Conservation (phyloP, 2,113 vertebrate genomes). For the Sciurus niger region DNA sequence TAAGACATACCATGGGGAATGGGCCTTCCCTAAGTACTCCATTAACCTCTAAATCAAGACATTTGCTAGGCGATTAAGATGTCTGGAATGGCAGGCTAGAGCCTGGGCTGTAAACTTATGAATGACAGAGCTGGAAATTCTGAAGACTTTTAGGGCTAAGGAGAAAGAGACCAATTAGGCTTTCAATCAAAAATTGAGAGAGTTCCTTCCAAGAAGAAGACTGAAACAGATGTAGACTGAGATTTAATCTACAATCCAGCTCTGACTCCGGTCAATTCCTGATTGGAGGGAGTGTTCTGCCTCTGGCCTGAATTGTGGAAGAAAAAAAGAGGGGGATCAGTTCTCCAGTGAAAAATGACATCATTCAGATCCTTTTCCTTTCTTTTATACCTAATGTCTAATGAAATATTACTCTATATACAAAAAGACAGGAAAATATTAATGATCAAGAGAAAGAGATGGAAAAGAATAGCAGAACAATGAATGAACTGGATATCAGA, state of each 20-base stretch:
- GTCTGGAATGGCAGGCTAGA: neutral
- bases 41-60: slow-evolving; percentile 31
- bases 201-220: neutral
- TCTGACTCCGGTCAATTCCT: neutral
- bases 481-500: neutral
- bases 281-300: neutral
- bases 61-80: neutral
- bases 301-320: neutral
- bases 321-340: neutral
- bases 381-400: neutral
- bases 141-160: slow-evolving; percentile 2
- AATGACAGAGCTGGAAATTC: slow-evolving; percentile 53
- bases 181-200: neutral
- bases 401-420: neutral
- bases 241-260: neutral
- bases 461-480: slow-evolving; percentile 4
- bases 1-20: neutral
- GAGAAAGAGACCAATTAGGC: neutral
- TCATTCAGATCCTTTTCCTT: neutral
- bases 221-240: neutral
- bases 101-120: neutral
- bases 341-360: neutral
- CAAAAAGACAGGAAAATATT: slow-evolving; percentile 15
- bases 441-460: slow-evolving; percentile 25
- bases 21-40: neutral